phyloP scores from a whole-genome alignment of 2,797 vertebrate genomes.

The Sebastes glaucus region DNA sequence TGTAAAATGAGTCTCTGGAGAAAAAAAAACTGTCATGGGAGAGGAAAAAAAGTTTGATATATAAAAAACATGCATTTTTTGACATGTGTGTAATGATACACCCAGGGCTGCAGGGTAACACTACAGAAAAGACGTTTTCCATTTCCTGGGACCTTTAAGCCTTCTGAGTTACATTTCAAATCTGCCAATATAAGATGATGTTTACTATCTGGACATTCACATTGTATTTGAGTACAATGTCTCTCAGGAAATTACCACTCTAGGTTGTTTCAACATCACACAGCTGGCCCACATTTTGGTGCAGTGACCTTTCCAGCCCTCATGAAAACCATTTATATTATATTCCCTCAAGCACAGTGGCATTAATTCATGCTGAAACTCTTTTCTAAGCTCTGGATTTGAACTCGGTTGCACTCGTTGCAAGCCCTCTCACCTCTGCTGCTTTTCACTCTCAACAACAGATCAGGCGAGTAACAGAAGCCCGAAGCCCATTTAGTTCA shows the following conservation, averaged over 20 bases:
- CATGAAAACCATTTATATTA: conserved; percentile 72
- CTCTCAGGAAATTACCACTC: conserved; percentile 66
- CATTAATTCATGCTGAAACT: conserved; percentile 73
- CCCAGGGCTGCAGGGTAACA: neutral
- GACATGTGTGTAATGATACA: neutral
- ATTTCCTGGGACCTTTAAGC: conserved; percentile 62
- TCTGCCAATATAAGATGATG: conserved; percentile 49
- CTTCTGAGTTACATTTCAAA: conserved; percentile 45
- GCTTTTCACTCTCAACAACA: conserved; percentile 46
- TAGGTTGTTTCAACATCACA: conserved; percentile 59
- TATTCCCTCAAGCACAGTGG: conserved; percentile 62
- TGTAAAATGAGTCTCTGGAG: neutral
- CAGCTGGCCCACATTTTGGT: conserved; percentile 56
- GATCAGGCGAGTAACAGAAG: conserved; percentile 47
- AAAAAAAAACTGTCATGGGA: neutral
- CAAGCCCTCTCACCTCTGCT: conserved; percentile 48
- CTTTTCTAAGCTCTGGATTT: conserved; percentile 58
- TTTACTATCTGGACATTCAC: conserved; percentile 57
- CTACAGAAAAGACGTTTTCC: conserved; percentile 24
- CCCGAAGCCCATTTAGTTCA: conserved; percentile 54
- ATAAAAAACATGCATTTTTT: neutral
- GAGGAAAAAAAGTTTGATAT: neutral
- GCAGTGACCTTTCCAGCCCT: conserved; percentile 73
- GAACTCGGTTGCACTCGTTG: conserved; percentile 47
- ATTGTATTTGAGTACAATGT: conserved; percentile 44